Percentiles rank a stretch among this genome's conserved stretches.
Conservation (phyloP, 2,888 invertebrate species). For the Apodemia mormo region DNA sequence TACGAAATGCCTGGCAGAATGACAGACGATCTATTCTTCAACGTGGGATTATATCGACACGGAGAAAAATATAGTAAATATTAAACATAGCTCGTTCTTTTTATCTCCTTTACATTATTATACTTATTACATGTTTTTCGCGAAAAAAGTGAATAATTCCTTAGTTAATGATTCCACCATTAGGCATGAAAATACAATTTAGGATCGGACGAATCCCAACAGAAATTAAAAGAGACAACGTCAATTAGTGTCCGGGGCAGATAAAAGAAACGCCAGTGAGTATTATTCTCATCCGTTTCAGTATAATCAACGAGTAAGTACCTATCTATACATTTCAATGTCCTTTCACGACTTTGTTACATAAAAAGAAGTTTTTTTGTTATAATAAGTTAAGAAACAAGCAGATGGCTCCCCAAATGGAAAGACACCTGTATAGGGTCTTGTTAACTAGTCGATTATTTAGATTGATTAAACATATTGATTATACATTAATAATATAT, state of each 20-base stretch:
- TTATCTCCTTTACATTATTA: background rate
- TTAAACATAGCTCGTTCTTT: too few species aligned
- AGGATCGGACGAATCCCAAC: conserved; percentile 16
- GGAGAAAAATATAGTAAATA: too few species aligned
- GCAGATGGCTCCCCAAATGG: too few species aligned
- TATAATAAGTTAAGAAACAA: too few species aligned
- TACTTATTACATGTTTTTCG: background rate
- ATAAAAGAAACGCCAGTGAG: conserved; percentile 13
- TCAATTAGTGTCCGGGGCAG: conserved; percentile 18
- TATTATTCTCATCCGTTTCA: conserved; percentile 9
- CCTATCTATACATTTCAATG: background rate
- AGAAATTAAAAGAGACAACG: conserved; percentile 17
- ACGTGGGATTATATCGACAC: too few species aligned
- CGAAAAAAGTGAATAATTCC: background rate
- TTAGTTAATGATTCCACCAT: conserved; percentile 4
- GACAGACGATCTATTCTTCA: too few species aligned
- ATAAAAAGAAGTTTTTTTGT: too few species aligned
- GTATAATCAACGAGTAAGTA: background rate
- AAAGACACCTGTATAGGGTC: too few species aligned
- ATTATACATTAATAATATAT: too few species aligned
- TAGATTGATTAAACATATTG: too few species aligned
- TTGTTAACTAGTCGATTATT: too few species aligned
- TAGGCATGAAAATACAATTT: conserved; percentile 13
- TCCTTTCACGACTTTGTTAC: background rate
- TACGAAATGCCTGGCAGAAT: too few species aligned